A percentile compares a stretch with the other conserved stretches of the same genome.
phyloP scores from a whole-genome alignment of 2,888 invertebrate species.

The Macrophya annulata region DNA sequence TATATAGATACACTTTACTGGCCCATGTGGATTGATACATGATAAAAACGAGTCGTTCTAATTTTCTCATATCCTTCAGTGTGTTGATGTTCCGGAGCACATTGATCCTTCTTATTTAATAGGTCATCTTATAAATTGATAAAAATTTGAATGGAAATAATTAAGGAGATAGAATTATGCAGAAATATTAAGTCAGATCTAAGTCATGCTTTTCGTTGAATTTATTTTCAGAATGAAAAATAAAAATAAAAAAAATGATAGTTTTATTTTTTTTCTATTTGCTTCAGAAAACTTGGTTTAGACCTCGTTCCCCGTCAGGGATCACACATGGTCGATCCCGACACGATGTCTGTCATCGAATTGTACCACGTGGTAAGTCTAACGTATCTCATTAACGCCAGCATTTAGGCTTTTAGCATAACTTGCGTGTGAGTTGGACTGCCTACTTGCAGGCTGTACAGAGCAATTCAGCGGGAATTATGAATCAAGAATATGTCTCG shows the following conservation, averaged over 20 bases:
- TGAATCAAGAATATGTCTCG: neutral
- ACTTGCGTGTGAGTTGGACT: neutral
- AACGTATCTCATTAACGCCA: neutral
- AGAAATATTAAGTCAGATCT: neutral
- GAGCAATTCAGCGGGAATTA: neutral
- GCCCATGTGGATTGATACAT: neutral
- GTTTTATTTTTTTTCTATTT: conserved; percentile 58
- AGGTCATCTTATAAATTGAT: no score
- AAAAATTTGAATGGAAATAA: neutral
- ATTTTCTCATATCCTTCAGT: no score
- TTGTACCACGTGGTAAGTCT: conserved; percentile 91
- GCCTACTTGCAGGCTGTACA: conserved; percentile 3
- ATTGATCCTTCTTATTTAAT: no score
- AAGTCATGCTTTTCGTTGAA: neutral
- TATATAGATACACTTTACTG: neutral
- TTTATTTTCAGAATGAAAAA: neutral
- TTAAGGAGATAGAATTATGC: neutral
- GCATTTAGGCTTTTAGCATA: neutral
- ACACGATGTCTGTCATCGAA: conserved; percentile 93
- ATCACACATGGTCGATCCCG: conserved; percentile 94
- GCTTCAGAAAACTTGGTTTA: conserved; percentile 92
- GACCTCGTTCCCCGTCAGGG: conserved; percentile 96
- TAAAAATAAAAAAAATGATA: neutral
- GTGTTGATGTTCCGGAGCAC: no score
- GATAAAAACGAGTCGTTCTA: no score